These are phyloP conservation scores for Drosophila cracens DNA, from an alignment of 2,888 invertebrate species.

Conservation along the genomic window DNA sequence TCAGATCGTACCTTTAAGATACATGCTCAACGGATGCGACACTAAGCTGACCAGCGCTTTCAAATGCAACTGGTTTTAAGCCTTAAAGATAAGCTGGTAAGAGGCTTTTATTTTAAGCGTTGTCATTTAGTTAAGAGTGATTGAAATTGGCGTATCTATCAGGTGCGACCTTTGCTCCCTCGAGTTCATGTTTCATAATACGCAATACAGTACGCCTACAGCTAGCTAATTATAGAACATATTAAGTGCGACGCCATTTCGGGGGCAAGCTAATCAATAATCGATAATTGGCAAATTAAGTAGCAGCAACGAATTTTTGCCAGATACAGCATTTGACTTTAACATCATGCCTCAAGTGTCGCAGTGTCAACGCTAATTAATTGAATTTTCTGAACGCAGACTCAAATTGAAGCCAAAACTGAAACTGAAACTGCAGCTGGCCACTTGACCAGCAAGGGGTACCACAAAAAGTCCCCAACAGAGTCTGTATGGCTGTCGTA, in stretches of 20 bases:
- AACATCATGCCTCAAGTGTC: conserved; percentile 57
- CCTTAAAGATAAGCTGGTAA: conserved; percentile 16
- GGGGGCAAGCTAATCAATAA: conserved; percentile 63
- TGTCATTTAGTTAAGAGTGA: not conserved
- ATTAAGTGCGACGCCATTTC: conserved; percentile 26
- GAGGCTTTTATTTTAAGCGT: not conserved
- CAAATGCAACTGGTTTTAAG: conserved; percentile 35
- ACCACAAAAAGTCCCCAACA: not conserved
- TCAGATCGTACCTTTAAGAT: conserved; percentile 24
- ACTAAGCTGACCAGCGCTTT: conserved; percentile 51
- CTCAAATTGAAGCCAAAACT: conserved; percentile 6
- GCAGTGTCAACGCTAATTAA: conserved; percentile 67
- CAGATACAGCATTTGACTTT: conserved; percentile 51
- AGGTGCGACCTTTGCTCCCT: conserved; percentile 19
- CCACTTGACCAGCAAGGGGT: conserved; percentile 6
- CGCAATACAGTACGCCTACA: conserved; percentile 13
- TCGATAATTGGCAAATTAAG: conserved; percentile 69
- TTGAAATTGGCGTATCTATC: not conserved
- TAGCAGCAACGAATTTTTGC: conserved; percentile 33
- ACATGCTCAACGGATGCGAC: conserved; percentile 39
- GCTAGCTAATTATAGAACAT: conserved; percentile 57
- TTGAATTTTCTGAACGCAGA: conserved; percentile 50
- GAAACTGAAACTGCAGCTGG: conserved; percentile 39
- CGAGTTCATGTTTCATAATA: conserved; percentile 23
- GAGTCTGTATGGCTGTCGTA: conserved; percentile 7